A percentile compares a stretch with the other conserved stretches of the same genome.
phyloP scores from a whole-genome alignment of 1,140 invertebrate species.

The Lasaia peninsularis region DNA sequence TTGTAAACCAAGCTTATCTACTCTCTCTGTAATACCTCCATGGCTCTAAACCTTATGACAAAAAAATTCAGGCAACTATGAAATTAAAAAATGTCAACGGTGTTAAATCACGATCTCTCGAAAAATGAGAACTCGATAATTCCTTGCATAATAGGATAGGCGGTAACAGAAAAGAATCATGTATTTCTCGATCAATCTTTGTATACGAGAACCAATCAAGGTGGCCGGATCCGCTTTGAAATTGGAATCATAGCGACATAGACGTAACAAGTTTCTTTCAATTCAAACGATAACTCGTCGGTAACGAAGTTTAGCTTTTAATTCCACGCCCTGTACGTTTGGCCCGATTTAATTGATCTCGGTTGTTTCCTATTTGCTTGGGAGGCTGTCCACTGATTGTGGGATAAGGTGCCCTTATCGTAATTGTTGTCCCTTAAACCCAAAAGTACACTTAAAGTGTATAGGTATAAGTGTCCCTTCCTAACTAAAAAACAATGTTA shows the following conservation, averaged over 20 bases:
- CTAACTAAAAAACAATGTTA: too few relatives aligned
- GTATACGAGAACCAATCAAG: constrained; percentile 65
- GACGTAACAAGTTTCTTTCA: constrained; percentile 74
- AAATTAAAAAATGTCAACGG: too few relatives aligned
- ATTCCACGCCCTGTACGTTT: constrained; percentile 48
- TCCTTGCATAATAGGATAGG: constrained; percentile 26
- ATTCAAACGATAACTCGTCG: constrained; percentile 62
- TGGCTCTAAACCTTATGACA: too few relatives aligned
- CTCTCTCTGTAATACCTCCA: too few relatives aligned
- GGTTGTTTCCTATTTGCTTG: constrained; percentile 45
- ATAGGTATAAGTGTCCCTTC: too few relatives aligned
- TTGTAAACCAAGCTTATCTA: too few relatives aligned
- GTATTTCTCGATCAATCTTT: constrained; percentile 39
- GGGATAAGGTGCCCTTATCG: background rate
- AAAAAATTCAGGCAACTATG: too few relatives aligned
- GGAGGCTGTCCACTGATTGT: constrained; percentile 16
- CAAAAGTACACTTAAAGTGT: too few relatives aligned
- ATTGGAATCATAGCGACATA: constrained; percentile 68
- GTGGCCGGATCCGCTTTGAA: constrained; percentile 62
- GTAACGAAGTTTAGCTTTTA: constrained; percentile 73
- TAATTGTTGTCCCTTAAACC: background rate
- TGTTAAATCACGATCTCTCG: too few relatives aligned
- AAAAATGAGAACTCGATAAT: constrained; percentile 7
- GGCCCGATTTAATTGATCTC: constrained; percentile 62
- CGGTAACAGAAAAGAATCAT: constrained; percentile 46